Conservation (phyloP, 2,888 invertebrate genomes). For the Cheilosia grossa region DNA sequence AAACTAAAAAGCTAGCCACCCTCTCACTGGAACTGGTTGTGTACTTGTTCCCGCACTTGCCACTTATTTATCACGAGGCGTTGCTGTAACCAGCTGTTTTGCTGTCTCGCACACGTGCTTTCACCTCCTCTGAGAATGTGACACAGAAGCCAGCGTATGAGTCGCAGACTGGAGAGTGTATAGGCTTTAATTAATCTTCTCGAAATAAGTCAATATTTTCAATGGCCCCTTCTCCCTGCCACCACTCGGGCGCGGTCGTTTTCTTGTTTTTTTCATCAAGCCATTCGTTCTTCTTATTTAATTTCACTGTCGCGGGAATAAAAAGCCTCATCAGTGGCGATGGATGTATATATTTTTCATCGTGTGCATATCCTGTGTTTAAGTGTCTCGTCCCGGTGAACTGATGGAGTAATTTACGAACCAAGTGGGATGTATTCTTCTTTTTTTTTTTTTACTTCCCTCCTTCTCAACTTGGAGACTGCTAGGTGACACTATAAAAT, state of each 20-base stretch:
- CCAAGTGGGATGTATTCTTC: slow-evolving; percentile 36
- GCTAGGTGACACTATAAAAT: background rate
- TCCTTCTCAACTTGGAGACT: background rate
- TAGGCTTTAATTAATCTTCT: slow-evolving; percentile 62
- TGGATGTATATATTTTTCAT: slow-evolving; percentile 30
- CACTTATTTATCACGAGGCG: background rate
- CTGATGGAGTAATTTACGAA: slow-evolving; percentile 69
- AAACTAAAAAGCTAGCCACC: background rate
- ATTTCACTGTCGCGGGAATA: slow-evolving; percentile 9
- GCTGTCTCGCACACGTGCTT: slow-evolving; percentile 52
- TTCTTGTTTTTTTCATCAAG: slow-evolving; percentile 2
- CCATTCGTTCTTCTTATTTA: slow-evolving; percentile 17
- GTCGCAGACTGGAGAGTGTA: slow-evolving; percentile 38
- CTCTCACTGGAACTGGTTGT: background rate
- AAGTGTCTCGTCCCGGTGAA: slow-evolving; percentile 64
- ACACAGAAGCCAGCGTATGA: slow-evolving; percentile 2
- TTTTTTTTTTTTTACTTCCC: background rate
- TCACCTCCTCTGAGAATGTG: slow-evolving; percentile 18
- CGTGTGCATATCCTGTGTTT: slow-evolving; percentile 69
- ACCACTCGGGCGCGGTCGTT: background rate
- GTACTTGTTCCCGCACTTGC: background rate
- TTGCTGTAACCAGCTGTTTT: too few relatives aligned
- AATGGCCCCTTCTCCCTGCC: background rate
- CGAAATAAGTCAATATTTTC: slow-evolving; percentile 41
- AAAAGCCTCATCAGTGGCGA: slow-evolving; percentile 1